Conservation (phyloP, 2,797 vertebrate genomes). For the Syngnathus rostellatus region DNA sequence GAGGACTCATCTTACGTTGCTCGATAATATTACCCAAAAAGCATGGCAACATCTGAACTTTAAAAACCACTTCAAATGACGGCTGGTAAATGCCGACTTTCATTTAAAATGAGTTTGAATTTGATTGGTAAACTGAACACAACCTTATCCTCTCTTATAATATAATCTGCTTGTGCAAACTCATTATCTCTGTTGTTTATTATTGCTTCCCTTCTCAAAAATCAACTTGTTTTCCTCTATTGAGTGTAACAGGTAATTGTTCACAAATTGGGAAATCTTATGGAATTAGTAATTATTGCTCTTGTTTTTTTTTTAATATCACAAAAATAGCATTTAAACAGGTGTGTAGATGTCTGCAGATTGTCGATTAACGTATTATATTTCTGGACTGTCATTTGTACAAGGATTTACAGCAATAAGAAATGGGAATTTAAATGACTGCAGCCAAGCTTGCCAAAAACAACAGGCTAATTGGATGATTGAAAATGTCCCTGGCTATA, state of each 20-base stretch:
- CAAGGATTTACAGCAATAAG: constrained; percentile 3
- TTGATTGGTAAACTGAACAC: background rate
- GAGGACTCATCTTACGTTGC: too few relatives aligned
- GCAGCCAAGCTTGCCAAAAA: constrained; percentile 48
- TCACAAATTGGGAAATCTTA: background rate
- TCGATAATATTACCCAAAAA: background rate
- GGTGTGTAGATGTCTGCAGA: background rate
- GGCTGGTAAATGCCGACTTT: background rate
- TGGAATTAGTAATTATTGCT: background rate
- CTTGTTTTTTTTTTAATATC: background rate
- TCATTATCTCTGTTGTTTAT: background rate
- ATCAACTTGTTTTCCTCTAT: too few relatives aligned
- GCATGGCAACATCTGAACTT: too few relatives aligned
- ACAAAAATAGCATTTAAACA: background rate
- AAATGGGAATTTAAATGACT: constrained; percentile 37
- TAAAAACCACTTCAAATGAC: too few relatives aligned
- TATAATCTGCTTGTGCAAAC: too few relatives aligned
- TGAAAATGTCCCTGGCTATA: constrained; percentile 45
- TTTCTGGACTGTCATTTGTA: background rate
- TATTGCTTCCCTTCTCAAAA: background rate
- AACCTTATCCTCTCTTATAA: background rate
- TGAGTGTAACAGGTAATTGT: too few relatives aligned
- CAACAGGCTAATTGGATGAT: constrained; percentile 53
- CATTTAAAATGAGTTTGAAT: background rate
- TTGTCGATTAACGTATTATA: background rate